Base-by-base conservation (phyloP, 2,797 vertebrate species). In the Pseudochirops cupreus region DNA sequence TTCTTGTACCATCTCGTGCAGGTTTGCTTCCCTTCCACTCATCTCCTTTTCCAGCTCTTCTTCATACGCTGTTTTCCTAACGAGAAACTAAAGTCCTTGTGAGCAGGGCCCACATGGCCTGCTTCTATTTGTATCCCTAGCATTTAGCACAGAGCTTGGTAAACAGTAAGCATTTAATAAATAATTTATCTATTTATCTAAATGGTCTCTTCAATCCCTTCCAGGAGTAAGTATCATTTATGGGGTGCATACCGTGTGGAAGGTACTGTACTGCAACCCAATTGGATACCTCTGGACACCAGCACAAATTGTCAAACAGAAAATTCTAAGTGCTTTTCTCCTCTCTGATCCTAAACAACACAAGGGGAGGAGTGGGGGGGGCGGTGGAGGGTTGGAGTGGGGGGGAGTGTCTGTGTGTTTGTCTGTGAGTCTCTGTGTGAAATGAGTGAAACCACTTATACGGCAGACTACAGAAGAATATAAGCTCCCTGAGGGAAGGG, bases 381-480 rank as follows among this genome's bases (percentile, higher is more conserved):
- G n/a, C n/a, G n/a, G n/a, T n/a, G n/a, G n/a, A n/a, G 13, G 4
- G 18, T 24, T 3, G 1, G 3, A 1, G 14, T 3, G 26, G 12
- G 59, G 14, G 3, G 4, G 31, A 3, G 33, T n/a, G 62, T 39
- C 1, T 74, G 33, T 39, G 16, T 21, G 31, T 14, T 16, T n/a
- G 14, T 74, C 5, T 39, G 14, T 67, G 14, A n/a, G 31, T 67
- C 4, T n/a, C 7, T n/a, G 14, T n/a, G n/a, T 39, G n/a, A 92
- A 96, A 96, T 91, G 3, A 94, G 56, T 94, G 91, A 91, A 96
- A 91, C 54, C 21, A 94, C 62, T 94, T 95, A 91, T 74, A 94
- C 54, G 74, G 33, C 39, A 92, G 74, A 87, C 39, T 87, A 46
- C 21, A 46, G 3, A 10, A 87, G 9, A 87, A 46, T 87, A 46